These are phyloP conservation scores for Gandaritis pyraliata DNA, from an alignment of 2,888 invertebrate genomes.

Conservation along the genomic window DNA sequence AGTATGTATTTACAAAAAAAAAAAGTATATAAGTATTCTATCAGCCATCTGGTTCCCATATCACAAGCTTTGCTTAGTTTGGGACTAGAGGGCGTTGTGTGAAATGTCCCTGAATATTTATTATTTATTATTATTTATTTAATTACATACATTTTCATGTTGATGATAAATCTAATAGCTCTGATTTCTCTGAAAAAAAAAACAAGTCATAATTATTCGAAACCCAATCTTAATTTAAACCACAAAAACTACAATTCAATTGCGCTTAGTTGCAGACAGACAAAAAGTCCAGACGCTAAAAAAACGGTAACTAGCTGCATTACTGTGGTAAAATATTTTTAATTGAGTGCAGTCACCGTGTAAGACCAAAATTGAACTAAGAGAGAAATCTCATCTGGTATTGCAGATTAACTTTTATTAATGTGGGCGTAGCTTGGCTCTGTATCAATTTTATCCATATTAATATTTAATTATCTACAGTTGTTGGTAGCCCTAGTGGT, in stretches of 20 bases:
- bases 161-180: too few relatives aligned
- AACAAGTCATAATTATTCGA: slow-evolving; percentile 1
- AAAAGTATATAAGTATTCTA: too few relatives aligned
- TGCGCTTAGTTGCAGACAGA: slow-evolving; percentile 38
- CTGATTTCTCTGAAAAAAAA: too few relatives aligned
- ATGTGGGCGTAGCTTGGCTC: too few relatives aligned
- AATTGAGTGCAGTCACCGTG: slow-evolving; percentile 24
- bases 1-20: too few relatives aligned
- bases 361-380: neutral
- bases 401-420: neutral
- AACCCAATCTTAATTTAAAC: slow-evolving; percentile 26
- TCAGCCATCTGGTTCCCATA: too few relatives aligned
- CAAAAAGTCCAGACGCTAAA: slow-evolving; percentile 44
- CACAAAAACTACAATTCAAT: slow-evolving; percentile 34
- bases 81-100: too few relatives aligned
- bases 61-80: too few relatives aligned
- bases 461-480: neutral
- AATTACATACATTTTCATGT: too few relatives aligned
- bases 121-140: too few relatives aligned
- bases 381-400: neutral
- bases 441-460: neutral
- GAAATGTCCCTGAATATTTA: too few relatives aligned
- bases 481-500: neutral
- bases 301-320: slow-evolving; percentile 30
- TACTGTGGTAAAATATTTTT: slow-evolving; percentile 14